A percentile compares a stretch with the other conserved stretches of the same genome.
These are phyloP conservation scores for Labrus mixtus DNA, from an alignment of 2,113 vertebrate genomes.

Conservation along the genomic window DNA sequence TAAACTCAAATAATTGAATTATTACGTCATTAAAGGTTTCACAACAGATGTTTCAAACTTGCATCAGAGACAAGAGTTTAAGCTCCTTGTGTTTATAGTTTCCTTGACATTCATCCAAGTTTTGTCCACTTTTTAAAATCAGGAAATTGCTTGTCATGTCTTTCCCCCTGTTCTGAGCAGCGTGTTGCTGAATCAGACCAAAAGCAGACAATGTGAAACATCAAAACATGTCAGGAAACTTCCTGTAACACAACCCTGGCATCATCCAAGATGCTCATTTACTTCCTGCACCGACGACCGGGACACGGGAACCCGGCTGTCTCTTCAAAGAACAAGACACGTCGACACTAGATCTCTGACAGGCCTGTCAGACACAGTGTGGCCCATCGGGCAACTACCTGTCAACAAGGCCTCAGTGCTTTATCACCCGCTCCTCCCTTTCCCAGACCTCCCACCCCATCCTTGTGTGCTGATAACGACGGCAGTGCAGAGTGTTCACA, in stretches of 20 bases:
- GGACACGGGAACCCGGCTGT: conserved; percentile 45
- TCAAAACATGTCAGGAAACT: conserved; percentile 59
- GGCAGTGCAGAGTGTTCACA: conserved; percentile 6
- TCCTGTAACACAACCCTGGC: conserved; percentile 40
- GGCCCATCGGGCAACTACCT: conserved; percentile 57
- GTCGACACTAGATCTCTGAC: conserved; percentile 60
- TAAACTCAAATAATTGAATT: conserved; percentile 17
- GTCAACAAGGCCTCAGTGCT: conserved; percentile 66
- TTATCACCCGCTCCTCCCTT: conserved; percentile 57
- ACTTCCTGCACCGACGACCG: conserved; percentile 32
- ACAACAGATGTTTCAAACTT: conserved; percentile 47
- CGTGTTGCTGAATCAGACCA: conserved; percentile 39
- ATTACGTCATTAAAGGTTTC: conserved; percentile 15
- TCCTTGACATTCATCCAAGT: conserved; percentile 17
- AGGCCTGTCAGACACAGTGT: conserved; percentile 47
- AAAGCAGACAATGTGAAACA: conserved; percentile 40
- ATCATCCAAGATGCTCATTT: conserved; percentile 26
- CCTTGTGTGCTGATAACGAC: conserved; percentile 48
- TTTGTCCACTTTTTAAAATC: conserved; percentile 31
- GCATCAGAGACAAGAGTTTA: conserved; percentile 34
- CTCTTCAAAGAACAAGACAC: conserved; percentile 72
- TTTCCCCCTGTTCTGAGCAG: conserved; percentile 2
- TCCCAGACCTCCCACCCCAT: conserved; percentile 57
- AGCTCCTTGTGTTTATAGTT: conserved; percentile 46
- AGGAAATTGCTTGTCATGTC: conserved; percentile 57